Evolutionary conservation across 2,797 vertebrate genomes (phyloP).

Genomic region (Sebastes minor): DNA sequence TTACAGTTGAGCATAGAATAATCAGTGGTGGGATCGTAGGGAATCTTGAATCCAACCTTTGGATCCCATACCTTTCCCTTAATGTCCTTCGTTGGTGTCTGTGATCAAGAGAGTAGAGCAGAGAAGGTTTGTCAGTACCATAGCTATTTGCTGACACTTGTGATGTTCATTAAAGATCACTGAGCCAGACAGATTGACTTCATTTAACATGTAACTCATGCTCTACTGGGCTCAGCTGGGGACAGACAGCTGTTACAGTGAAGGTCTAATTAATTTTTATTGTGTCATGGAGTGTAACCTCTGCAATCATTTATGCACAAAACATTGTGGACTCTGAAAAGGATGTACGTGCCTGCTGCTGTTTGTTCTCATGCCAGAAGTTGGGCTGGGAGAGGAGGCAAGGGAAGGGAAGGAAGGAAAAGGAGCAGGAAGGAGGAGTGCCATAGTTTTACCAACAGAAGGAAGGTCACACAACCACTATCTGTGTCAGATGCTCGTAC

Average conservation of each 20-base stretch:
- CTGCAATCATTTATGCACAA: conserved; percentile 48
- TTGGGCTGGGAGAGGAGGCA: conserved; percentile 37
- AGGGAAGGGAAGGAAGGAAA: conserved; percentile 66
- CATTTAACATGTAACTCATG: conserved; percentile 48
- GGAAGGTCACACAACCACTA: conserved; percentile 66
- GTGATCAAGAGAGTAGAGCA: conserved; percentile 32
- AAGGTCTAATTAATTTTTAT: conserved; percentile 31
- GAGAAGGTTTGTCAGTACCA: conserved; percentile 5
- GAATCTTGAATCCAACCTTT: conserved; percentile 85
- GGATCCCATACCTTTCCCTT: conserved; percentile 83
- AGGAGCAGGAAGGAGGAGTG: conserved; percentile 71
- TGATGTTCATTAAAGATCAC: conserved; percentile 28
- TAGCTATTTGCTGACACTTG: conserved; percentile 1
- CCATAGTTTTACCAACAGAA: conserved; percentile 62
- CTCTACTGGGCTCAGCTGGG: conserved; percentile 53
- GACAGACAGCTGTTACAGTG: conserved; percentile 33
- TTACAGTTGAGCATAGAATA: conserved; percentile 74
- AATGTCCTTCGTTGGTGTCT: conserved; percentile 46
- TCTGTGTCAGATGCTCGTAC: conserved; percentile 45
- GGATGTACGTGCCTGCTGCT: conserved; percentile 57
- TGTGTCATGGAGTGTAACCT: conserved; percentile 36
- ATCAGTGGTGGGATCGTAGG: conserved; percentile 32
- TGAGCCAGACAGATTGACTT: conserved; percentile 36
- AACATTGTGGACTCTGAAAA: conserved; percentile 33
- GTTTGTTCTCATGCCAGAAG: conserved; percentile 73